Evolutionary conservation across 2,797 vertebrate species (phyloP).

Genomic region (Eurystomus glaucurus): DNA sequence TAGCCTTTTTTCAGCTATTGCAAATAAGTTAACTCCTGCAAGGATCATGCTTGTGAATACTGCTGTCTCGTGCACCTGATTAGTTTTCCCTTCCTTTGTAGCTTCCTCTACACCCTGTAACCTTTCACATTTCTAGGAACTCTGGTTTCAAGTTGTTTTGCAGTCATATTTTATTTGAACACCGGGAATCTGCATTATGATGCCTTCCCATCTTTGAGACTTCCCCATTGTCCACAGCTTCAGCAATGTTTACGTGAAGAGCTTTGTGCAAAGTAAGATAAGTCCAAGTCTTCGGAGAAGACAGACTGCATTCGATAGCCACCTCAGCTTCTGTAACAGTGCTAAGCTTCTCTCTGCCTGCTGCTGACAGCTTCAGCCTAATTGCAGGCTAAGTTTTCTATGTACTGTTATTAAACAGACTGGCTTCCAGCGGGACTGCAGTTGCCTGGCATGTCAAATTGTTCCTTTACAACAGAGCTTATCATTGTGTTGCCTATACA

Average conservation of each 20-base stretch:
- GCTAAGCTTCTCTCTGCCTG: constrained; percentile 53
- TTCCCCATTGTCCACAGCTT: neutral
- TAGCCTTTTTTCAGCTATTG: neutral
- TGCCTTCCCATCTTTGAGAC: neutral
- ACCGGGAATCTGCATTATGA: neutral
- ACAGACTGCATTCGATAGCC: constrained; percentile 53
- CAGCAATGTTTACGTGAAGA: neutral
- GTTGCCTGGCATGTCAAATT: constrained; percentile 75
- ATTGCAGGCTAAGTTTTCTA: constrained; percentile 51
- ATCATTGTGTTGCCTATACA: constrained; percentile 68
- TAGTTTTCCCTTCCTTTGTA: neutral
- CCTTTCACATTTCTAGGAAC: neutral
- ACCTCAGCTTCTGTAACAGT: constrained; percentile 58
- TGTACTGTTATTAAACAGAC: constrained; percentile 59
- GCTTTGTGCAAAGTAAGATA: neutral
- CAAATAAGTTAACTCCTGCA: neutral
- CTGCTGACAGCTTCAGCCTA: constrained; percentile 71
- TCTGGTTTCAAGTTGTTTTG: neutral
- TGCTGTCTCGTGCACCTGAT: neutral
- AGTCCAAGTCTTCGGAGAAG: constrained; percentile 7
- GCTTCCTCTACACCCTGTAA: neutral
- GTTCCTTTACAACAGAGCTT: constrained; percentile 75
- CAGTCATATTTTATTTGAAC: neutral
- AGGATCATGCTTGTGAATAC: neutral
- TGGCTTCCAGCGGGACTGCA: constrained; percentile 64